A percentile compares a stretch with the other conserved stretches of the same genome.
These are phyloP conservation scores for Ptychoptera albimana DNA, from an alignment of 2,888 invertebrate species.

Conservation along the genomic window DNA sequence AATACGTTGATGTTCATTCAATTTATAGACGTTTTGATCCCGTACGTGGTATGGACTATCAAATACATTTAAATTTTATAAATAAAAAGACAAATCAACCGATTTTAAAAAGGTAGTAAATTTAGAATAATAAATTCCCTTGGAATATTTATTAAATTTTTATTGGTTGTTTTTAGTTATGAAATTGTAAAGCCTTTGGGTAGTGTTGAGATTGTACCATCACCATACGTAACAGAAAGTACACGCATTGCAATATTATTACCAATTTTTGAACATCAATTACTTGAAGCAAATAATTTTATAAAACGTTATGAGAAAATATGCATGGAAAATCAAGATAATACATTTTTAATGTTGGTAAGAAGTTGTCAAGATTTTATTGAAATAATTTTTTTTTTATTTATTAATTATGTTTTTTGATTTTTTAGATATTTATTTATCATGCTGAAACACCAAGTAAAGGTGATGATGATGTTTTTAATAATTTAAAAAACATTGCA, in stretches of 20 bases:
- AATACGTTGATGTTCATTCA: constrained; percentile 41
- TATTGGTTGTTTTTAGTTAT: constrained; percentile 33
- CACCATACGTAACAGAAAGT: constrained; percentile 93
- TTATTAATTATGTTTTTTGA: constrained; percentile 6
- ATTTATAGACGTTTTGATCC: constrained; percentile 69
- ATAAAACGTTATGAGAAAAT: constrained; percentile 53
- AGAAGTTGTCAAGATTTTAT: constrained; percentile 14
- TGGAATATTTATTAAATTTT: background rate
- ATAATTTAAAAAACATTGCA: constrained; percentile 45
- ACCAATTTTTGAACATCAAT: constrained; percentile 42
- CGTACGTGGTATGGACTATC: constrained; percentile 71
- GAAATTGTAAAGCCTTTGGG: constrained; percentile 74
- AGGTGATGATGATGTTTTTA: constrained; percentile 42
- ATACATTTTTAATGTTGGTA: constrained; percentile 59
- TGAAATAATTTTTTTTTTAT: constrained; percentile 5
- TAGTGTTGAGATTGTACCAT: constrained; percentile 73
- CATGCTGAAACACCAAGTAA: constrained; percentile 44
- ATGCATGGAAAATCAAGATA: constrained; percentile 62
- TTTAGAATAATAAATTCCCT: background rate
- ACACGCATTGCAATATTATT: constrained; percentile 64
- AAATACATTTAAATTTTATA: constrained; percentile 50
- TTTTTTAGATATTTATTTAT: constrained; percentile 44
- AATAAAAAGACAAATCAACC: constrained; percentile 29
- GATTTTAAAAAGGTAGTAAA: constrained; percentile 36
- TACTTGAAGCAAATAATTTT: constrained; percentile 44